Conservation (phyloP, 1,140 invertebrate genomes). For the Acromyrmex echinatior region DNA sequence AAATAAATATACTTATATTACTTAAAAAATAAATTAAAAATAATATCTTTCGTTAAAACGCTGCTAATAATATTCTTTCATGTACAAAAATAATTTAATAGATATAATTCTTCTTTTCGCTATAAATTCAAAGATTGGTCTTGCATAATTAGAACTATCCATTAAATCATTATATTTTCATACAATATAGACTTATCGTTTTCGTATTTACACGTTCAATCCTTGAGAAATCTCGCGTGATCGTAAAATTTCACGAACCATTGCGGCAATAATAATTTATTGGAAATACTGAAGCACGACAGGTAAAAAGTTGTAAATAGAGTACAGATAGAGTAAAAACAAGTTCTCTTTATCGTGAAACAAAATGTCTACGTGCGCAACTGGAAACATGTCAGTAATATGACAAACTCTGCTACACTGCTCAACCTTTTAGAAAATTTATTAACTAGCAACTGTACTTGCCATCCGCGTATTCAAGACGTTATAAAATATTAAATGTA, state of each 20-base stretch:
- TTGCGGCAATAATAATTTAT: slow-evolving; percentile 33
- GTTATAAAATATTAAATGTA: slow-evolving; percentile 22
- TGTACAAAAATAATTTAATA: neutral
- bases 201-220: neutral
- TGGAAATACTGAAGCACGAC: neutral
- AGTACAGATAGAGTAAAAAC: neutral
- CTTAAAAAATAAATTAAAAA: neutral
- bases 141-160: neutral
- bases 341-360: slow-evolving; percentile 48
- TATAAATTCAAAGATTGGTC: neutral
- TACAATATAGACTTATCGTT: neutral
- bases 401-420: slow-evolving; percentile 43
- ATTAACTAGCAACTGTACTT: slow-evolving; percentile 56
- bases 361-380: slow-evolving; percentile 11
- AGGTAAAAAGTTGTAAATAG: slow-evolving; percentile 30
- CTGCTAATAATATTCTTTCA: neutral
- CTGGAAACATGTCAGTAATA: slow-evolving; percentile 38
- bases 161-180: slow-evolving; percentile 2
- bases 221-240: slow-evolving; percentile 29
- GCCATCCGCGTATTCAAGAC: slow-evolving; percentile 50
- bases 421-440: slow-evolving; percentile 66
- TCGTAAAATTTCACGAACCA: neutral
- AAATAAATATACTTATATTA: neutral
- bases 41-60: neutral
- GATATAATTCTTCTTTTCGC: neutral